Conservation (phyloP, 2,797 vertebrate genomes). For the Psittacula derbiana region DNA sequence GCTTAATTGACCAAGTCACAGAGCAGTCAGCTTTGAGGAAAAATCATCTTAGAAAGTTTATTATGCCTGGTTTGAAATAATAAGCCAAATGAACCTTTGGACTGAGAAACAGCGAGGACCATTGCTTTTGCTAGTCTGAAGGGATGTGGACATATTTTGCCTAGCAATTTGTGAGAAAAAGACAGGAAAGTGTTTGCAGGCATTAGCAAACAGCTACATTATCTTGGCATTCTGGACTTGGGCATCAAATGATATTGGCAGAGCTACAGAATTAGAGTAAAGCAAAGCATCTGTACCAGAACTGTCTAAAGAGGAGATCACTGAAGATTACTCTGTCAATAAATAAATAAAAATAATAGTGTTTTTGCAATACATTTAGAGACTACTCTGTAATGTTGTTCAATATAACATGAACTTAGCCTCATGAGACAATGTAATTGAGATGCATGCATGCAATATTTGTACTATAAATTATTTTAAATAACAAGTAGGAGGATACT, state of each 20-base stretch:
- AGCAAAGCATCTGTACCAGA: not conserved
- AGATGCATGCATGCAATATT: not conserved
- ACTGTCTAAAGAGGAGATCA: not conserved
- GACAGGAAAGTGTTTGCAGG: not conserved
- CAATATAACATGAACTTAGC: not conserved
- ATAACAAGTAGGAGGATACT: not conserved
- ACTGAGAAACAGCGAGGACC: not conserved
- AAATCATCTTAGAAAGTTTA: not conserved
- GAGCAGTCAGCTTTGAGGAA: not conserved
- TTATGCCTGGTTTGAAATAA: not conserved
- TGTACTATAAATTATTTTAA: not conserved
- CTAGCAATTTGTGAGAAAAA: not conserved
- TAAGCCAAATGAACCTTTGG: not conserved
- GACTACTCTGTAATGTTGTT: not conserved
- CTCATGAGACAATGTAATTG: not conserved
- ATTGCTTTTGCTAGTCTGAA: not conserved
- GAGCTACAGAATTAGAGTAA: not conserved
- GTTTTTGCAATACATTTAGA: not conserved
- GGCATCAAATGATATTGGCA: not conserved
- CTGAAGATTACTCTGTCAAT: not conserved
- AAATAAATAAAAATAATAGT: not conserved
- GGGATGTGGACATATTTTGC: not conserved
- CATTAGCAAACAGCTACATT: not conserved
- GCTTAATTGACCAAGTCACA: constrained; percentile 11
- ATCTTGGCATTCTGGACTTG: not conserved